phyloP scores from a whole-genome alignment of 1,140 invertebrate species.

The Drosophila lini region DNA sequence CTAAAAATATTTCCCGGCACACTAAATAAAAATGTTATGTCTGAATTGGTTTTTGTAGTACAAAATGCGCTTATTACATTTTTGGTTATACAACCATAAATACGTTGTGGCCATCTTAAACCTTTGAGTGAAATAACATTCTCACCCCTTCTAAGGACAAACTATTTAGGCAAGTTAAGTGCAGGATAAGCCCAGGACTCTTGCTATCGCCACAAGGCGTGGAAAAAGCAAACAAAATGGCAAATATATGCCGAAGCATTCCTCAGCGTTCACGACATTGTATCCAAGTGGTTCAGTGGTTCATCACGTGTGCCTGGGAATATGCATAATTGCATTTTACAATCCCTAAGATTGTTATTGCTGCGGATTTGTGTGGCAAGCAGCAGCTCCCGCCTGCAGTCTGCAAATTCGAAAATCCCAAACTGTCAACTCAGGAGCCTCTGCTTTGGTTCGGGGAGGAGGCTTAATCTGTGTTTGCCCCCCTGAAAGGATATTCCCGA shows the following conservation, averaged over 20 bases:
- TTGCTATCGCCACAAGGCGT: slow-evolving; percentile 39
- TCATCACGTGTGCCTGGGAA: slow-evolving; percentile 30
- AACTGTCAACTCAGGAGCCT: slow-evolving; percentile 17
- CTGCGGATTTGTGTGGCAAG: slow-evolving; percentile 61
- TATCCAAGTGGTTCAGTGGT: slow-evolving; percentile 1
- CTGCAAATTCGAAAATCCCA: slow-evolving; percentile 36
- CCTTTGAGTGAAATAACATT: background rate
- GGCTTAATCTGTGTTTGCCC: slow-evolving; percentile 55
- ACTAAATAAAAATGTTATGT: too few species aligned
- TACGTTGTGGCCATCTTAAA: background rate
- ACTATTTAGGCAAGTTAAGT: slow-evolving; percentile 44
- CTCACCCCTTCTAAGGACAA: background rate
- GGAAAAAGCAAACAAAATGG: slow-evolving; percentile 48
- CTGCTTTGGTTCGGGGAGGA: background rate
- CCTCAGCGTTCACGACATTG: background rate
- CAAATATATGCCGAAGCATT: slow-evolving; percentile 18
- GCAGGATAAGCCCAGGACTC: background rate
- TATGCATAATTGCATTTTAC: slow-evolving; percentile 80
- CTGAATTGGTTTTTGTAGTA: background rate
- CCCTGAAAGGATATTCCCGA: slow-evolving; percentile 37
- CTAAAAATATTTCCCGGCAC: too few species aligned
- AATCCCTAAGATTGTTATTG: slow-evolving; percentile 69
- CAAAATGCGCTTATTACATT: background rate
- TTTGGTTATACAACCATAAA: too few species aligned
- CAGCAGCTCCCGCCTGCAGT: slow-evolving; percentile 13